Base-by-base conservation (phyloP, 2,888 invertebrate species). In the Scaptomyza reducta region DNA sequence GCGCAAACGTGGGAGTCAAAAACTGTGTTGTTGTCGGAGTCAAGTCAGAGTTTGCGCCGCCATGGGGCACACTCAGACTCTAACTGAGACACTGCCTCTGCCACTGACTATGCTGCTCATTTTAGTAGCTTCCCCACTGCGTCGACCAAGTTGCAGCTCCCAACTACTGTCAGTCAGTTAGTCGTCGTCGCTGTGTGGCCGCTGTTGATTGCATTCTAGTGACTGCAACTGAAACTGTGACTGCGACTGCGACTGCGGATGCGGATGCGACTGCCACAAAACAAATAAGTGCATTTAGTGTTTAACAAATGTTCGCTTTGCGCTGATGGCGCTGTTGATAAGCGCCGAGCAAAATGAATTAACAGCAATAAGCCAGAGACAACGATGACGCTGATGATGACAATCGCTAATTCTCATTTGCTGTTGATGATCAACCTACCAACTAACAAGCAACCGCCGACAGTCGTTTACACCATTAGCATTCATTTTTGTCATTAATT, bases 281-380 rank as follows among this genome's bases (percentile, higher is more conserved):
- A 82, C 87, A 87, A 88, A 87, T 87, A 88, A 88, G 87, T 87
- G 87, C 86, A 84, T 87, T 87, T 87, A 88, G 87, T 86, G 87
- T 81, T 87, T 84, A 87, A 86, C 89, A 88, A 87, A 88, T 88
- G 87, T 78, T 86, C 74, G 72, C 75, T 75, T 87, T 79, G 73
- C 71, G 82, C 77, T 73, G 85, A 87, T 85, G 80, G 77, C 77
- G 87, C 72, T 80, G 83, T 76, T 85, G 85, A 83, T 87, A 87
- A 85, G 82, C 82, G 67, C 68, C 68, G 47, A 50, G 66, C 75
- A 69, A 79, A 78, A 79, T 85, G 83, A 79, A 85, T 79, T 72
- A 81, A 81, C 72, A 70, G 79, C 72, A 68, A 64, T 70, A 79
- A 65, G 62, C 64, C 58, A 49, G 58, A 49, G 66, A 79, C 62